phyloP scores from a whole-genome alignment of 2,888 invertebrate species.

The Agrochola lychnidis region DNA sequence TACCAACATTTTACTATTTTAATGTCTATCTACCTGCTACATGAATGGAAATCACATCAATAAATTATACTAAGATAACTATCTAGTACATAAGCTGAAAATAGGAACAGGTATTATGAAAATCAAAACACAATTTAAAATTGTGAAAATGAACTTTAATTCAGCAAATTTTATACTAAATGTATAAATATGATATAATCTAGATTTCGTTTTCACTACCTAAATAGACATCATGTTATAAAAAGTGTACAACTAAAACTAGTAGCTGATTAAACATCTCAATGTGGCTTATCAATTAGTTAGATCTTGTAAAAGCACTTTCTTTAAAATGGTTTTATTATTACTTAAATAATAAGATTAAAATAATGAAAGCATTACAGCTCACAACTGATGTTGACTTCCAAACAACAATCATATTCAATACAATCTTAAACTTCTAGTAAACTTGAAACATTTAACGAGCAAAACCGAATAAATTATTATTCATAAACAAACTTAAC shows the following conservation, averaged over 20 bases:
- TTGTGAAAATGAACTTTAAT: conserved; percentile 91
- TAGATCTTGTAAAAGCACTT: conserved; percentile 91
- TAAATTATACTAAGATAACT: conserved; percentile 7
- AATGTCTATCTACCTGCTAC: not conserved
- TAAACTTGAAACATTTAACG: conserved; percentile 91
- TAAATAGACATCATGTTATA: conserved; percentile 91
- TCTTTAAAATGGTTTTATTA: conserved; percentile 88
- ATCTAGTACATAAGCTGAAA: conserved; percentile 24
- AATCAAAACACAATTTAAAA: conserved; percentile 83
- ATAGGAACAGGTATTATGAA: conserved; percentile 65
- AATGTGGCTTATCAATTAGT: conserved; percentile 90
- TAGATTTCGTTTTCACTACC: conserved; percentile 90
- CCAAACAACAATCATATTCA: conserved; percentile 88
- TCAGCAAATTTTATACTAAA: conserved; percentile 91
- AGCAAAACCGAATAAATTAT: conserved; percentile 91
- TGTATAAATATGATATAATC: conserved; percentile 91
- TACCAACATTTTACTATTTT: not conserved
- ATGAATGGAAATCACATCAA: conserved; percentile 6
- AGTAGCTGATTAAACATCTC: conserved; percentile 91
- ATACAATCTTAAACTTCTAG: conserved; percentile 90
- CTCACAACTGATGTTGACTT: conserved; percentile 88
- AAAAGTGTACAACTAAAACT: conserved; percentile 91
- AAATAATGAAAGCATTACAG: conserved; percentile 88
- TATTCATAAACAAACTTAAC: conserved; percentile 91
- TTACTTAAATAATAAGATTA: conserved; percentile 89